Evolutionary conservation across 2,888 invertebrate species (phyloP).

Genomic region (Machimus atricapillus): DNA sequence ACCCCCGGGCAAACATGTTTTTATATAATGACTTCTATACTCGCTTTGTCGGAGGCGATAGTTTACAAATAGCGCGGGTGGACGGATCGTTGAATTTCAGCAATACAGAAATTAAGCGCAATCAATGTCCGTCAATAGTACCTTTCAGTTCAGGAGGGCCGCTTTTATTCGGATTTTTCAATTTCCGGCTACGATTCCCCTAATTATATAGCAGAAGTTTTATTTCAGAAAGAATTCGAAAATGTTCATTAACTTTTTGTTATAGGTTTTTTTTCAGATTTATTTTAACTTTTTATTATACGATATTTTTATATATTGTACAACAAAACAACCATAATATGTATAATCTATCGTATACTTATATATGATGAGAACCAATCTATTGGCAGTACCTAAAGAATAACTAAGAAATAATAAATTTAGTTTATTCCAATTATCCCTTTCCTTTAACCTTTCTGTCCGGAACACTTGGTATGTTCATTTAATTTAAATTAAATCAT

Average conservation of each 20-base stretch:
- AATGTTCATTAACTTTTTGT: background rate
- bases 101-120: slow-evolving; percentile 16
- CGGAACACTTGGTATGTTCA: too few species aligned
- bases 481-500: too few species aligned
- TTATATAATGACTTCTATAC: slow-evolving; percentile 19
- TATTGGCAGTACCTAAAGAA: too few species aligned
- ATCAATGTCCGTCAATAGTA: slow-evolving; percentile 31
- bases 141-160: background rate
- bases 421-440: too few species aligned
- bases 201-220: background rate
- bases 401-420: too few species aligned
- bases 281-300: background rate
- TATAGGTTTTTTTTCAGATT: background rate
- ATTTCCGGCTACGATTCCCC: background rate
- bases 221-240: background rate
- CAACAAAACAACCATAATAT: too few species aligned
- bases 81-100: background rate
- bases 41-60: slow-evolving; percentile 25
- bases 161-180: background rate
- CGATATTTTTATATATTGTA: too few species aligned
- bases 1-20: background rate
- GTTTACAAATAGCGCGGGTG: slow-evolving; percentile 33
- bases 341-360: too few species aligned
- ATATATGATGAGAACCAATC: too few species aligned
- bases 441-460: too few species aligned